Percentiles rank a stretch among this genome's conserved stretches.
Conservation (phyloP, 1,140 invertebrate species). For the Diplogasteroides magnus region DNA sequence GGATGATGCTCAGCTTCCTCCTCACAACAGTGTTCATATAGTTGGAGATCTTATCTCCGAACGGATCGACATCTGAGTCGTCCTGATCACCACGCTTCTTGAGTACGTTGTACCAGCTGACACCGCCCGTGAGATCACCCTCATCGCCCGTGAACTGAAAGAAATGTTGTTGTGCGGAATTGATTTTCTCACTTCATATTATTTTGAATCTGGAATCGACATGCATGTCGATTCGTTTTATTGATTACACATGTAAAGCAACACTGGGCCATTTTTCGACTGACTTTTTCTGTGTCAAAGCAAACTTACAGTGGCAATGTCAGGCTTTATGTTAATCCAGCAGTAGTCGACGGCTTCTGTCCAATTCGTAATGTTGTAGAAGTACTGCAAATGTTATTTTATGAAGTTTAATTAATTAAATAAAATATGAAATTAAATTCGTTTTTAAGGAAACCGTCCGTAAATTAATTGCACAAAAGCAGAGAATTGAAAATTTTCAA, state of each 20-base stretch:
- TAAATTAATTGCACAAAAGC: no score
- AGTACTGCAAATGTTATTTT: slow-evolving; percentile 43
- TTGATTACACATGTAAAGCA: background rate
- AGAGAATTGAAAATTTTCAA: no score
- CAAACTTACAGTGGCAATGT: slow-evolving; percentile 56
- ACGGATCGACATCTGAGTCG: slow-evolving; percentile 24
- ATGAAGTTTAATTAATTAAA: background rate
- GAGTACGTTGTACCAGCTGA: slow-evolving; percentile 77
- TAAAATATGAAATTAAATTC: background rate
- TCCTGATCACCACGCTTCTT: slow-evolving; percentile 31
- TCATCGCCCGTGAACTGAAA: slow-evolving; percentile 54
- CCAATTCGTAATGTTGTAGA: slow-evolving; percentile 59
- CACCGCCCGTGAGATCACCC: no score
- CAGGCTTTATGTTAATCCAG: slow-evolving; percentile 65
- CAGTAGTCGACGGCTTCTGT: slow-evolving; percentile 63
- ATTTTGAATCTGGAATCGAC: background rate
- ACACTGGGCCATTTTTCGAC: background rate
- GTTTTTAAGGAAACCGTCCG: no score
- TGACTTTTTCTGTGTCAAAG: background rate
- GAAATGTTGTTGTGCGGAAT: background rate
- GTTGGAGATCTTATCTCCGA: slow-evolving; percentile 39
- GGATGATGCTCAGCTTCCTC: slow-evolving; percentile 56
- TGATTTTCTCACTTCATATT: background rate
- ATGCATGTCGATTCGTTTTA: background rate
- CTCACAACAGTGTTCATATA: slow-evolving; percentile 56